phyloP scores from a whole-genome alignment of 1,140 invertebrate species.

The Drosophila orena region DNA sequence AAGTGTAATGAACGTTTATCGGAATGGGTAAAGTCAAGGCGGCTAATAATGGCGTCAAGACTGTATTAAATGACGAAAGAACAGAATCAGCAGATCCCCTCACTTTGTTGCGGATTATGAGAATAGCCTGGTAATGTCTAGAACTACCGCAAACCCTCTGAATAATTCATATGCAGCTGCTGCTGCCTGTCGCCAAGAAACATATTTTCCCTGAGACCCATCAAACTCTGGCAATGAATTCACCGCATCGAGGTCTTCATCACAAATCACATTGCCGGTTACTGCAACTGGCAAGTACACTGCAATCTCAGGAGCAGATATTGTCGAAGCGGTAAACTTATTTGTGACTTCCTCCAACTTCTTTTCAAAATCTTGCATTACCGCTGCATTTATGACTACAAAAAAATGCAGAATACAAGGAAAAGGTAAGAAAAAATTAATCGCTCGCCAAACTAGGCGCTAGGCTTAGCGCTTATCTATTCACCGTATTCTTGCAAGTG shows the following conservation, averaged over 20 bases:
- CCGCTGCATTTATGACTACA: too few species aligned
- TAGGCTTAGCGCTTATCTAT: too few species aligned
- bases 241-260: constrained; percentile 9
- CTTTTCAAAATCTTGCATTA: too few species aligned
- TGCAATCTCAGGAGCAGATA: too few species aligned
- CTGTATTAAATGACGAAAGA: constrained; percentile 19
- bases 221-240: constrained; percentile 10
- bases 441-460: too few species aligned
- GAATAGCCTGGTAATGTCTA: constrained; percentile 34
- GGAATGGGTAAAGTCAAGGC: too few species aligned
- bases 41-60: constrained; percentile 44
- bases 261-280: constrained; percentile 3
- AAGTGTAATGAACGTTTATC: too few species aligned
- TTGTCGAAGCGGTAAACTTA: too few species aligned
- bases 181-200: constrained; percentile 7
- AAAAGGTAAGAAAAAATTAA: too few species aligned
- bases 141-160: constrained; percentile 18
- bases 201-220: constrained; percentile 7
- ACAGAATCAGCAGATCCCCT: constrained; percentile 30
- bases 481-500: too few species aligned
- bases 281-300: constrained; percentile 2
- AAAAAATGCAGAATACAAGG: too few species aligned
- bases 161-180: constrained; percentile 8
- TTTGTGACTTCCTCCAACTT: too few species aligned
- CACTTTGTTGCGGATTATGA: constrained; percentile 46